Percentiles rank a stretch among this genome's conserved stretches.
Evolutionary conservation across 2,797 vertebrate genomes (phyloP).

Genomic region (Perdix hodgsoniae): DNA sequence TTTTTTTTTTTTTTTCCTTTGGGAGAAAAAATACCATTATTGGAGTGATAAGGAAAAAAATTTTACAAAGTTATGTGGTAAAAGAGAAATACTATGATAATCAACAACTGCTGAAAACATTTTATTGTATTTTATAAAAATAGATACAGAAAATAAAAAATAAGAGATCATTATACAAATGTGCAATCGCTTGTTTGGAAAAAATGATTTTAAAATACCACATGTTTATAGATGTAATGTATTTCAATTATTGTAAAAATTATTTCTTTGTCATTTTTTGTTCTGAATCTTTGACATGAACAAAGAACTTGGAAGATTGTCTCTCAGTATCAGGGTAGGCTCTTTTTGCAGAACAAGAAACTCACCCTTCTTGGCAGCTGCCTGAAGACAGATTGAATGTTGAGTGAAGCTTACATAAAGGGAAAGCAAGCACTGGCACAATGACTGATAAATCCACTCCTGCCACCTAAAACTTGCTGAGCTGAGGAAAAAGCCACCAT

Average conservation of each 20-base stretch:
- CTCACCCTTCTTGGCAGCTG: conserved; percentile 27
- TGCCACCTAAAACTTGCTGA: conserved; percentile 39
- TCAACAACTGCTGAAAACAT: neutral
- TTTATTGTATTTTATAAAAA: conserved; percentile 1
- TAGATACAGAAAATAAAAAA: neutral
- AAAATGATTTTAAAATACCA: neutral
- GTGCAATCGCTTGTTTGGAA: neutral
- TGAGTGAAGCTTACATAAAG: conserved; percentile 41
- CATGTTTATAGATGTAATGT: neutral
- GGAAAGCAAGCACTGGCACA: conserved; percentile 45
- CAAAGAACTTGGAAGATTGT: neutral
- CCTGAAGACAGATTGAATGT: conserved; percentile 22
- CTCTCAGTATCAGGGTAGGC: neutral
- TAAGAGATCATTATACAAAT: neutral
- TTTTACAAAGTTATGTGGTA: neutral
- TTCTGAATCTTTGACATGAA: neutral
- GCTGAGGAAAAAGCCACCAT: neutral
- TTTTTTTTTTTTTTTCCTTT: neutral
- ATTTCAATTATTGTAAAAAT: neutral
- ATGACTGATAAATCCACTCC: conserved; percentile 19
- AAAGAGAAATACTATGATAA: neutral
- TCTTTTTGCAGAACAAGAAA: conserved; percentile 38
- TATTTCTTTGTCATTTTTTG: neutral
- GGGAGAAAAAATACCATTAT: rapidly evolving
- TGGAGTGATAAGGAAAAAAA: neutral